Evolutionary conservation across 2,888 invertebrate species (phyloP), one percentile per base, ranked within the genome.

Genomic region (Acholoe squamosa): DNA sequence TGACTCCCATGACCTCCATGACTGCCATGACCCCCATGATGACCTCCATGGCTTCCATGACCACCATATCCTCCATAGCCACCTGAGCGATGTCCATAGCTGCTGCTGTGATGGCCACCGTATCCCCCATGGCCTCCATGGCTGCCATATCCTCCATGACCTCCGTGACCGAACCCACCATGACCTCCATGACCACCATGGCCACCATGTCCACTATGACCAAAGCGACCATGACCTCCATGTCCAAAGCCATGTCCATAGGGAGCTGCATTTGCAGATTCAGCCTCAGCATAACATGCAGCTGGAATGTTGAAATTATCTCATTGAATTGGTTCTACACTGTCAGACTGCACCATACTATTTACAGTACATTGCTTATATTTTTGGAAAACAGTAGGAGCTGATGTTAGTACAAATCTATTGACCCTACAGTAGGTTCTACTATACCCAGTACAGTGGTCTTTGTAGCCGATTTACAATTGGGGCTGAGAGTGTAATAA

Each of bases 211-310:
- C 76, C 76, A 19, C 76, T 31, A 76, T 76, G 76, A 5, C 76
- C 76, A 76, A 31, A 76, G 1, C 76, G 28, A 19, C 31, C 31
- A 76, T 31, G 28, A 5, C 25, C 25, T 7, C 76, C 76, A 76
- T 76, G 76, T 7, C 76, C 76, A 31, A 76, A 76, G 1, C 76
- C 76, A 31, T n/a, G 33, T 22, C 84, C 84, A 84, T n/a, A 71
- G 25, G 22, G 34, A 10, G 5, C 7, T 12, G 43, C 43, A 34
- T 84, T 84, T 43, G 19, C 84, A 1, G 28, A 10, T 77, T 77
- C 43, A 43, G 84, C 84, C 25, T 84, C 84, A 25, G 84, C 84
- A 51, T 84, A 51, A 43, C 84, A 84, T 12, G 52, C 51, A n/a
- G 51, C 84, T 84, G 76, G 25, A 76, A 76, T 14, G 7, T 10